Evolutionary conservation across 1,140 invertebrate genomes (phyloP).

Genomic region (Laodelphax striatellus): DNA sequence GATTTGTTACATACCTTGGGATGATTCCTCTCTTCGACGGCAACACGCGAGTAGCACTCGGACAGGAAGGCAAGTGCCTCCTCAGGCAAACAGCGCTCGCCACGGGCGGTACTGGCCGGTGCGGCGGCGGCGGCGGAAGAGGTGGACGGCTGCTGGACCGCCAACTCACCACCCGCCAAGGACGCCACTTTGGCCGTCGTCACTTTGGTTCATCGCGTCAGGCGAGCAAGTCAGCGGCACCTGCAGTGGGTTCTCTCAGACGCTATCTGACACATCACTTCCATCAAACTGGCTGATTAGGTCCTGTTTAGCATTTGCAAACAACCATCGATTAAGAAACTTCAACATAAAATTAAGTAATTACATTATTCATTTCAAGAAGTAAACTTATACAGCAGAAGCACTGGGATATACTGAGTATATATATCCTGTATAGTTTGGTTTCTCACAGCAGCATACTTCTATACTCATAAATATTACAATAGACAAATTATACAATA

Average conservation of each 20-base stretch:
- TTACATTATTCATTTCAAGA: too few species aligned
- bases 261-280: constrained; percentile 48
- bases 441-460: too few species aligned
- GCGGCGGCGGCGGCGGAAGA: constrained; percentile 27
- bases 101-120: constrained; percentile 22
- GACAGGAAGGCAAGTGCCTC: constrained; percentile 43
- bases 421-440: too few species aligned
- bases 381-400: too few species aligned
- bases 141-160: constrained; percentile 38
- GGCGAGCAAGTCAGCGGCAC: constrained; percentile 10
- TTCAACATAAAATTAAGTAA: neutral
- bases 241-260: constrained; percentile 47
- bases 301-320: constrained; percentile 30
- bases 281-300: constrained; percentile 53
- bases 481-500: too few species aligned
- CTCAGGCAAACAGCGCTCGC: constrained; percentile 25
- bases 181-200: constrained; percentile 30
- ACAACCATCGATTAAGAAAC: constrained; percentile 1
- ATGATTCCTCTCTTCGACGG: constrained; percentile 53
- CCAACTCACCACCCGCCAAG: constrained; percentile 43
- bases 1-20: constrained; percentile 44
- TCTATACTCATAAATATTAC: too few species aligned
- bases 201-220: constrained; percentile 1
- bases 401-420: too few species aligned
- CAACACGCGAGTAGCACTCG: constrained; percentile 54